phyloP scores from a whole-genome alignment of 2,888 invertebrate genomes.

The Cheilosia vernalis region DNA sequence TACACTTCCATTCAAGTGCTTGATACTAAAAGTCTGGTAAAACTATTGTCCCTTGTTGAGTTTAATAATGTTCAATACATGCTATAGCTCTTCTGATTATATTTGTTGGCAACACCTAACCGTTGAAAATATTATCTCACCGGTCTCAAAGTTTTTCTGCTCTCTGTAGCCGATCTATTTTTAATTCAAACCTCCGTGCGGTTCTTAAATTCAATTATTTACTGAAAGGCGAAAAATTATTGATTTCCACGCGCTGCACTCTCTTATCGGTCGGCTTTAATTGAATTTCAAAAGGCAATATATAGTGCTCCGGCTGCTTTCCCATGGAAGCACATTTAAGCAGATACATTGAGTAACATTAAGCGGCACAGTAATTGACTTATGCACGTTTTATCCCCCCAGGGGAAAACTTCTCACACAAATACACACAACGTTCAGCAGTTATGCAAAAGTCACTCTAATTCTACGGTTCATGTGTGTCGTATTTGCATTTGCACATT shows the following conservation, averaged over 20 bases:
- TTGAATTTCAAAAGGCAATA: conserved; percentile 46
- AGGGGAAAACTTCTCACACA: conserved; percentile 41
- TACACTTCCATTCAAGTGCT: no score
- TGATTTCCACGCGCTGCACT: conserved; percentile 47
- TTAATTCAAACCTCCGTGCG: conserved; percentile 24
- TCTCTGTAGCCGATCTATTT: conserved; percentile 37
- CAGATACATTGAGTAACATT: conserved; percentile 15
- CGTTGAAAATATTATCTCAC: neutral
- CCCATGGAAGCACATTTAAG: conserved; percentile 26
- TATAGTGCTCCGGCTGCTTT: conserved; percentile 9
- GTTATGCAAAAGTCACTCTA: conserved; percentile 42
- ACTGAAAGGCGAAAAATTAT: conserved; percentile 38
- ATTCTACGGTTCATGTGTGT: conserved; percentile 3
- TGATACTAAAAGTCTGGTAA: no score
- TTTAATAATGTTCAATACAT: no score
- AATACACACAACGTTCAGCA: neutral
- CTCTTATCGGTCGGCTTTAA: conserved; percentile 40
- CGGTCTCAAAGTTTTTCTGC: neutral
- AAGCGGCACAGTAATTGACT: conserved; percentile 52
- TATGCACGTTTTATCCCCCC: conserved; percentile 50
- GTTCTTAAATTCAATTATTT: conserved; percentile 57
- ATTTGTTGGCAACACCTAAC: conserved; percentile 2
- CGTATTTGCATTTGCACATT: neutral
- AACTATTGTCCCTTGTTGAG: no score
- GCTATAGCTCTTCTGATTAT: no score